These are phyloP conservation scores for Cranoglanis bouderius DNA, from an alignment of 2,113 vertebrate species.

Conservation along the genomic window DNA sequence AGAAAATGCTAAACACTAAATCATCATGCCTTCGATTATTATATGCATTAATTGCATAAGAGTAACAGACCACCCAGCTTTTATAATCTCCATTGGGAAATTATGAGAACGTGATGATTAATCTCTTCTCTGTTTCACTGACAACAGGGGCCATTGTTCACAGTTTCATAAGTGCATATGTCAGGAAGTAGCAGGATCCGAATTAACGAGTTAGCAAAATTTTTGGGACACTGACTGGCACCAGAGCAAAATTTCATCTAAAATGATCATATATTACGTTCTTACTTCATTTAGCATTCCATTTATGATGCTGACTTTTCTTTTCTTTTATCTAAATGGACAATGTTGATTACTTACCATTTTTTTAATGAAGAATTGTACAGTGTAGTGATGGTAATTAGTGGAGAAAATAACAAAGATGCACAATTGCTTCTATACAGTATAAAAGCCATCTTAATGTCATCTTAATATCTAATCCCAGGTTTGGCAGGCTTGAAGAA, in stretches of 20 bases:
- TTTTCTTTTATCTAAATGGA: background rate
- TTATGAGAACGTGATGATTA: slow-evolving; percentile 15
- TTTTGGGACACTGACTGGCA: background rate
- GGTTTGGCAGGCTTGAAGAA: background rate
- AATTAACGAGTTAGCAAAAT: background rate
- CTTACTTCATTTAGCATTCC: background rate
- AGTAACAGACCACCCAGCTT: background rate
- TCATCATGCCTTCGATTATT: too few species aligned
- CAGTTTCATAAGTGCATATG: slow-evolving; percentile 6
- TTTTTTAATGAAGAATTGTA: background rate
- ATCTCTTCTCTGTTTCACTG: slow-evolving; percentile 5
- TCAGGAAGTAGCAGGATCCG: background rate
- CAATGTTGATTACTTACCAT: background rate
- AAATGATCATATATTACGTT: background rate
- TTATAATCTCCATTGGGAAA: slow-evolving; percentile 11
- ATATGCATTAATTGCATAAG: background rate
- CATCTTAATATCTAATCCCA: background rate
- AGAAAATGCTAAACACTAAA: too few species aligned
- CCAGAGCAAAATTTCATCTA: background rate
- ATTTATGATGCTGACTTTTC: background rate
- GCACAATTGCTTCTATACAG: background rate
- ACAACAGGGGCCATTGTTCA: slow-evolving; percentile 8
- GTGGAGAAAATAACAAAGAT: background rate
- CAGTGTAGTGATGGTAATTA: background rate
- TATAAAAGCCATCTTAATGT: background rate